phyloP scores from a whole-genome alignment of 2,888 invertebrate genomes.

The Smittia aterrima region DNA sequence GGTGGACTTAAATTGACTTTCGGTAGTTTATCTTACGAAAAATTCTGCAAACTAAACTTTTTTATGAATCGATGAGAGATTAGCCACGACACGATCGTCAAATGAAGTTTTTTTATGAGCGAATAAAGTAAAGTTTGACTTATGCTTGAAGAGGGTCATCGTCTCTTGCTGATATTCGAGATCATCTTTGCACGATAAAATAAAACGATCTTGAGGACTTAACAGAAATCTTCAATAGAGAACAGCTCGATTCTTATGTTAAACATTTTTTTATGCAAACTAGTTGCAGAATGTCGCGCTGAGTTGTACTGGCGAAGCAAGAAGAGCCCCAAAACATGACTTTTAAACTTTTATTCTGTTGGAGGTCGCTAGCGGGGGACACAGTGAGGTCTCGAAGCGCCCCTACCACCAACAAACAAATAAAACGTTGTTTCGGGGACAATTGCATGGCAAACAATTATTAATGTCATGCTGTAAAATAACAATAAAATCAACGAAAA shows the following conservation, averaged over 20 bases:
- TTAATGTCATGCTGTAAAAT: conserved; percentile 35
- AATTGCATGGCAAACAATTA: conserved; percentile 31
- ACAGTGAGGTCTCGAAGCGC: neutral
- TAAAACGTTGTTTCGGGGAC: conserved; percentile 11
- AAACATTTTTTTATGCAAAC: conserved; percentile 34
- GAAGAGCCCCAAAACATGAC: neutral
- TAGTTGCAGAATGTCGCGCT: conserved; percentile 12
- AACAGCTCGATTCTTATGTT: conserved; percentile 34
- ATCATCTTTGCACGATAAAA: conserved; percentile 29
- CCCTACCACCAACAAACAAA: conserved; percentile 1
- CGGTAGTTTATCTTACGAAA: neutral
- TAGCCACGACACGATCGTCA: neutral
- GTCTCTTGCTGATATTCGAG: neutral
- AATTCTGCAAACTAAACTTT: conserved; percentile 5
- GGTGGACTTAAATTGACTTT: neutral
- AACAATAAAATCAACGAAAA: conserved; percentile 23
- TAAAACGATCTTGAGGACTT: neutral
- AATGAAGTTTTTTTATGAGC: no score
- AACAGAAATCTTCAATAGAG: neutral
- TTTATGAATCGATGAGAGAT: neutral
- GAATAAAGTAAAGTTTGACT: no score
- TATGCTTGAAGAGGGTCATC: neutral
- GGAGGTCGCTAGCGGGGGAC: neutral
- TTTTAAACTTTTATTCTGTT: no score
- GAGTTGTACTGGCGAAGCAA: neutral